Percentiles rank a stretch among this genome's conserved stretches.
Evolutionary conservation across 2,113 vertebrate genomes (phyloP).

Genomic region (Osmerus eperlanus): DNA sequence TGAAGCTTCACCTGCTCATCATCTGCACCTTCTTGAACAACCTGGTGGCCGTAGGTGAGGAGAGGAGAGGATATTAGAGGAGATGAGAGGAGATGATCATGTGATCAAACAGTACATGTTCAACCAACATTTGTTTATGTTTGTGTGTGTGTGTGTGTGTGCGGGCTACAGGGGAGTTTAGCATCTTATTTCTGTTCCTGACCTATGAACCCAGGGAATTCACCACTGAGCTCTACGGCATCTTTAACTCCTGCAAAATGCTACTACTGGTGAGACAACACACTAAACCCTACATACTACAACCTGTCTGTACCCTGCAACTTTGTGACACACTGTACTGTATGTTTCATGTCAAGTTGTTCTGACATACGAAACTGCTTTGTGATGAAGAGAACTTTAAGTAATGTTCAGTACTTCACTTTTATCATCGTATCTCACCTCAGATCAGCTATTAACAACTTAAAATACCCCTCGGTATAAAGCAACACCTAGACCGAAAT

Average conservation of each 20-base stretch:
- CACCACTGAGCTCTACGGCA: slow-evolving; percentile 50
- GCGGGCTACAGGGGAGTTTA: slow-evolving; percentile 43
- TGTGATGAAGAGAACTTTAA: no score
- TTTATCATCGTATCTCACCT: no score
- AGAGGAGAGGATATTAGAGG: slow-evolving; percentile 24
- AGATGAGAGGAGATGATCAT: slow-evolving; percentile 19
- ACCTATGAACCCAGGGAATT: slow-evolving; percentile 56
- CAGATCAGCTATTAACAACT: no score
- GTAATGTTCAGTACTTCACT: no score
- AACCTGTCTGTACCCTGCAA: no score
- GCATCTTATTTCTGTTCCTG: slow-evolving; percentile 53
- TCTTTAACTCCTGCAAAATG: slow-evolving; percentile 53
- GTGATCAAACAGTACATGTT: not conserved
- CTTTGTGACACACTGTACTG: no score
- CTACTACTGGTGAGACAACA: slow-evolving; percentile 49
- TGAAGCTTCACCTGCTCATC: slow-evolving; percentile 55
- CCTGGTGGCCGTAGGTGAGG: slow-evolving; percentile 55
- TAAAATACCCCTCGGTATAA: no score
- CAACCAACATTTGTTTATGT: not conserved
- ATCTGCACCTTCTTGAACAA: slow-evolving; percentile 56
- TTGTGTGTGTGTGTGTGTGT: slow-evolving; percentile 26
- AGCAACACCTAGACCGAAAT: no score
- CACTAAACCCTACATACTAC: not conserved
- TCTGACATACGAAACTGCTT: no score
- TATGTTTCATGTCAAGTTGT: no score